These are phyloP conservation scores for Corbicula japonica DNA, from an alignment of 2,888 invertebrate genomes.

Conservation along the genomic window DNA sequence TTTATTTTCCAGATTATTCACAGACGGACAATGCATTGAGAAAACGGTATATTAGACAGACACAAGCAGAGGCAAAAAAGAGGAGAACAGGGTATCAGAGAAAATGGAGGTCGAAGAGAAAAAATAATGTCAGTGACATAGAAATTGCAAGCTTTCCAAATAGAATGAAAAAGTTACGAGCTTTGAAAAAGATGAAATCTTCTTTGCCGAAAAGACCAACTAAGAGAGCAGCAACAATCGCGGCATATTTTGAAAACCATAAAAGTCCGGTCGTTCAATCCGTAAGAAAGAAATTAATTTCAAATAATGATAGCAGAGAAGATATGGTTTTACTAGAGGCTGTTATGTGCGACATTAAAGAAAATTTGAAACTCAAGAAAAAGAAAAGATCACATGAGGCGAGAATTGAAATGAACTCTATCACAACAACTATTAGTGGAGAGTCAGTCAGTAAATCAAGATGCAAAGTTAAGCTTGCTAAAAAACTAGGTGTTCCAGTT, in stretches of 20 bases:
- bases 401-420: slow-evolving; percentile 12
- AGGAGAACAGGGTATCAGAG: no score
- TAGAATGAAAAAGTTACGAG: no score
- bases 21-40: no score
- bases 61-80: no score
- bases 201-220: slow-evolving; percentile 28
- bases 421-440: slow-evolving; percentile 26
- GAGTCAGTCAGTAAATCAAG: slow-evolving; percentile 28
- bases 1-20: no score
- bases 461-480: slow-evolving; percentile 22
- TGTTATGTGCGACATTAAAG: slow-evolving; percentile 17
- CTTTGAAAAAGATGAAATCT: no score
- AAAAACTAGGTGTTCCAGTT: slow-evolving; percentile 25
- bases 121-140: no score
- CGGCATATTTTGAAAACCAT: slow-evolving; percentile 24
- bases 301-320: slow-evolving; percentile 8
- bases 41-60: no score
- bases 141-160: no score
- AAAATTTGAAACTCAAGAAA: slow-evolving; percentile 13
- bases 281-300: neutral
- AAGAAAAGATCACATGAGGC: slow-evolving; percentile 28
- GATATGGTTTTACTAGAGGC: neutral
- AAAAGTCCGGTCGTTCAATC: slow-evolving; percentile 31
- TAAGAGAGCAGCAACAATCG: slow-evolving; percentile 28
- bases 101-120: no score